phyloP scores from a whole-genome alignment of 2,113 vertebrate species.

The Marcusenius ussheri region DNA sequence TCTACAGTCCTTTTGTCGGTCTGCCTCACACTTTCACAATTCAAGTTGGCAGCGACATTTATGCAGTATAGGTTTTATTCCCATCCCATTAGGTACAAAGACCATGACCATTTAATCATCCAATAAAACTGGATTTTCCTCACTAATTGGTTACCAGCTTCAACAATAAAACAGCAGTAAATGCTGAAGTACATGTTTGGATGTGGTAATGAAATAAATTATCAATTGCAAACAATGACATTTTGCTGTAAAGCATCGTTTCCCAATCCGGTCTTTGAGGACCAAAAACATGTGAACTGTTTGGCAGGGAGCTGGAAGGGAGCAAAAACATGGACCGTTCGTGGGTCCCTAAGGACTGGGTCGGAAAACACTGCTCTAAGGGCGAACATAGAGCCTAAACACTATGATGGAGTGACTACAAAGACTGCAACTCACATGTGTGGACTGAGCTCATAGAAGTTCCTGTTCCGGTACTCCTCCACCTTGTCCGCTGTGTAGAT shows the following conservation, averaged over 20 bases:
- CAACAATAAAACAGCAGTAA: neutral
- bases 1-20: neutral
- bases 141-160: neutral
- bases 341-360: neutral
- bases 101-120: neutral
- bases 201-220: neutral
- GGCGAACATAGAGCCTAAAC: neutral
- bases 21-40: neutral
- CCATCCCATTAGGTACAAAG: neutral
- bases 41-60: neutral
- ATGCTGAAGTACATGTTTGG: neutral
- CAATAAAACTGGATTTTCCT: neutral
- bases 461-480: constrained; percentile 96
- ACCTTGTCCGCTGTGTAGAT: constrained; percentile 95
- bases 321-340: neutral
- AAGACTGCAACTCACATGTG: constrained; percentile 82
- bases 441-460: constrained; percentile 97
- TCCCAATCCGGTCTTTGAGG: neutral
- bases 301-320: neutral
- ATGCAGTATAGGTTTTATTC: neutral
- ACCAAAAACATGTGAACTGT: neutral
- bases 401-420: neutral
- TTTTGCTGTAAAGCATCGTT: constrained; percentile 3
- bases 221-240: neutral
- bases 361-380: neutral